Conservation (phyloP, 2,888 invertebrate species). For the Heliconius ismenius region DNA sequence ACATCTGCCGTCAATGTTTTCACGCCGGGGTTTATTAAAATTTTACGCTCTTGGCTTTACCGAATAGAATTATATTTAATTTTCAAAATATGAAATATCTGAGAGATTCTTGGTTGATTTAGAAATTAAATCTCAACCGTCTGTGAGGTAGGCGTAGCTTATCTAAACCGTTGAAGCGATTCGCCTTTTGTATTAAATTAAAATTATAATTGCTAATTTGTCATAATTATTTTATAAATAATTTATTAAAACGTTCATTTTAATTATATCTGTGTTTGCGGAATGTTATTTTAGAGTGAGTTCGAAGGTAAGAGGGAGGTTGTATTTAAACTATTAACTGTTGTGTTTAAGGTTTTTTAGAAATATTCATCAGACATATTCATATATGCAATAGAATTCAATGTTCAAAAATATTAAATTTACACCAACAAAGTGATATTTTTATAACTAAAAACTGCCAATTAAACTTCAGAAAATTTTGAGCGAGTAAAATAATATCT, state of each 20-base stretch:
- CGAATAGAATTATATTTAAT: conserved; percentile 45
- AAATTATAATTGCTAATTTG: conserved; percentile 25
- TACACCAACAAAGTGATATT: too few species aligned
- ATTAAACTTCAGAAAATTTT: too few species aligned
- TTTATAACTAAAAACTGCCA: too few species aligned
- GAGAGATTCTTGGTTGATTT: conserved; percentile 42
- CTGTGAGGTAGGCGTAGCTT: conserved; percentile 30
- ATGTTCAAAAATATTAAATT: too few species aligned
- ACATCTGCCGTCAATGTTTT: conserved; percentile 60
- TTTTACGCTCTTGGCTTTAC: conserved; percentile 51
- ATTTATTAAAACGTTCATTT: conserved; percentile 6
- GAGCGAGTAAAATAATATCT: too few species aligned
- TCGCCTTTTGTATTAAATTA: conserved; percentile 19
- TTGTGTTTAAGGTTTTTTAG: neutral
- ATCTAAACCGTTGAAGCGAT: conserved; percentile 27
- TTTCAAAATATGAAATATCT: conserved; percentile 40
- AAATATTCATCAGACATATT: too few species aligned
- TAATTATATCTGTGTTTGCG: neutral
- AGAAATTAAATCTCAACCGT: conserved; percentile 37
- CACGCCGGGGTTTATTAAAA: conserved; percentile 64
- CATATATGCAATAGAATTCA: too few species aligned
- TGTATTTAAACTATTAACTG: neutral
- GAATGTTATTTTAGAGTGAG: neutral
- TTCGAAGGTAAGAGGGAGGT: neutral
- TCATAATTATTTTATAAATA: conserved; percentile 19